These are phyloP conservation scores for Macquaria australasica DNA, from an alignment of 2,113 vertebrate species.

Conservation along the genomic window DNA sequence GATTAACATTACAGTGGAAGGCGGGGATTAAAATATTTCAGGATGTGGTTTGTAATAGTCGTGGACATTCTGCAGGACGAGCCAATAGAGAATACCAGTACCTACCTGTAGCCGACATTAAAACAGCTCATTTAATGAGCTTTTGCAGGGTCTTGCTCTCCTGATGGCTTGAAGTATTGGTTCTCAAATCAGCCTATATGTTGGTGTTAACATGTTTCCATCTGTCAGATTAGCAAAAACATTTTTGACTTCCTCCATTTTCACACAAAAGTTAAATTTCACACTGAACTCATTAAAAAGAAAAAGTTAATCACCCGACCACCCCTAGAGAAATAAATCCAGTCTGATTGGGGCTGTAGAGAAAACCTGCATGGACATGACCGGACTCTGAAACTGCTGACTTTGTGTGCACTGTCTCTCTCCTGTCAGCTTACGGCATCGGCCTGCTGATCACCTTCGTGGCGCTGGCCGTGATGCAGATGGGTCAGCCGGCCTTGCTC, in stretches of 20 bases:
- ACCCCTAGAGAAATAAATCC: background rate
- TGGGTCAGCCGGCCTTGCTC: constrained; percentile 94
- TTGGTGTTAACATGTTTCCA: background rate
- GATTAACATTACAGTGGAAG: background rate
- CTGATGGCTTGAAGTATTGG: background rate
- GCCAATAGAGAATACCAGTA: background rate
- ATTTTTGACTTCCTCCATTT: background rate
- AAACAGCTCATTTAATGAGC: background rate
- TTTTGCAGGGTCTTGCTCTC: background rate
- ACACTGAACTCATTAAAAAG: background rate
- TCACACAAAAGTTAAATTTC: background rate
- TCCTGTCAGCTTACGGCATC: constrained; percentile 89
- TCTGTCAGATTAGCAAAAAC: background rate
- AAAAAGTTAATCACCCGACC: background rate
- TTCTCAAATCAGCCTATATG: background rate
- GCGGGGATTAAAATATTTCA: background rate
- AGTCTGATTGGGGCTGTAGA: background rate
- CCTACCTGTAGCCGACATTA: background rate
- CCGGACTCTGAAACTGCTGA: background rate
- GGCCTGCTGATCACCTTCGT: constrained; percentile 97
- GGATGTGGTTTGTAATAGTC: background rate
- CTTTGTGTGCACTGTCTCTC: background rate
- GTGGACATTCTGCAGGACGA: background rate
- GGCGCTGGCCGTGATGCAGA: constrained; percentile 95
- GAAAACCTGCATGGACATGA: background rate